A percentile compares a stretch with the other conserved stretches of the same genome.
Evolutionary conservation across 1,140 invertebrate species (phyloP).

Genomic region (Pseudoatta argentina): DNA sequence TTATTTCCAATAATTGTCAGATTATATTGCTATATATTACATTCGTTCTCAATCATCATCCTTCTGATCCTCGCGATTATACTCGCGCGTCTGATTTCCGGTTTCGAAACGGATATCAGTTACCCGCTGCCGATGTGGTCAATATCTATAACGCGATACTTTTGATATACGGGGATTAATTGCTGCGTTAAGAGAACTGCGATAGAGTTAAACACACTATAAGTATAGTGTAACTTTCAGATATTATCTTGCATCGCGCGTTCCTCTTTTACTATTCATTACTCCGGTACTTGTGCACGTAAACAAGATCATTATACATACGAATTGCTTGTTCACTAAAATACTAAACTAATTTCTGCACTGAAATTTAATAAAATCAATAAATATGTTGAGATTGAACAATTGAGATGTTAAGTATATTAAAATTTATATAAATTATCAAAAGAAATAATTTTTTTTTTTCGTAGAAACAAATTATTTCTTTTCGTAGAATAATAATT

Average conservation of each 20-base stretch:
- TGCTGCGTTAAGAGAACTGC: constrained; percentile 44
- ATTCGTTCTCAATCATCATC: constrained; percentile 29
- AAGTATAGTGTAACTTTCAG: constrained; percentile 37
- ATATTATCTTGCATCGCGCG: constrained; percentile 18
- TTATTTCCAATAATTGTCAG: constrained; percentile 44
- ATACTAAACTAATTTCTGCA: neutral
- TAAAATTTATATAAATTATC: neutral
- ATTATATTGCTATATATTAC: constrained; percentile 24
- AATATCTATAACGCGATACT: constrained; percentile 38
- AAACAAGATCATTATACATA: constrained; percentile 14
- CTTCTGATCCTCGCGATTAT: constrained; percentile 37
- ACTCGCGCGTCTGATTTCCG: constrained; percentile 33
- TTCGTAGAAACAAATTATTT: neutral
- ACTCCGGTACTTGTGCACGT: neutral
- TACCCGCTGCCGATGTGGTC: constrained; percentile 12
- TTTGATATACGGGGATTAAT: constrained; percentile 46
- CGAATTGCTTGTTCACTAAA: neutral
- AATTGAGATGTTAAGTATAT: neutral
- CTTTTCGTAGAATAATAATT: neutral
- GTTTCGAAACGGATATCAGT: constrained; percentile 36
- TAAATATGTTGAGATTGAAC: neutral
- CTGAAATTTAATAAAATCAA: neutral
- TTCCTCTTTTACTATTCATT: constrained; percentile 20
- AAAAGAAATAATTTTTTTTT: neutral
- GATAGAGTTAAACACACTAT: constrained; percentile 37